Base-by-base conservation (phyloP, 2,888 invertebrate species). In the Ichneumoninae sp. region DNA sequence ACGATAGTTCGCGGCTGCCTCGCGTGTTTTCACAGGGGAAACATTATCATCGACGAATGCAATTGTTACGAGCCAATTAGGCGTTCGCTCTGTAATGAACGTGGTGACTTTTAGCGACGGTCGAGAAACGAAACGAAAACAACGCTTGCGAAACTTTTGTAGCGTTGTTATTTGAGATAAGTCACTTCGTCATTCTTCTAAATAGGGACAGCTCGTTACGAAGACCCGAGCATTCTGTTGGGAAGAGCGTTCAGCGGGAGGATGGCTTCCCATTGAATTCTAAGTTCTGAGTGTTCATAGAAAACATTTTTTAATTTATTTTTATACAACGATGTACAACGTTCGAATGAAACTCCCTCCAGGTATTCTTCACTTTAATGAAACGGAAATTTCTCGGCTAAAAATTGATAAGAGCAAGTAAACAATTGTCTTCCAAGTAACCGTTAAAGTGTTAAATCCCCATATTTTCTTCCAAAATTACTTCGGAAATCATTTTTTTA, bases 71-170 rank as follows among this genome's bases (percentile, higher is more conserved):
- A 22, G 57, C 10, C 22, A 57, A 26, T 57, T 57, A 26, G 22
- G 26, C 13, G 26, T 26, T 57, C 52, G 57, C 3, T 10, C 26
- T 26, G 57, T 26, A 57, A 57, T 26, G 57, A 26, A 22, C 26
- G 22, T 26, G 26, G 26, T 22, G 16, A 47, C 26, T 57, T 57
- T 57, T 22, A 19, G 10, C 10, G 22, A 26, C 22, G 8, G 2
- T 57, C 54, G 54, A 54, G 7, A 54, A 54, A 22, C 54, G 19
- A 19, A 54, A 54, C 54, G 54, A 54, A 22, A 19, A n/a, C 22
- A 54, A n/a, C 54, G n/a, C 22, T 54, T 54, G 54, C 22, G n/a
- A 54, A 54, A 54, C 54, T 57, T 57, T 57, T 26, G 3, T 57
- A 13, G 57, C 22, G 6, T 22, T 4, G 22, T 8, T 22, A 26